Evolutionary conservation across 2,113 vertebrate genomes (phyloP), one percentile per base, ranked within the genome.

Genomic region (Heterocephalus glaber): DNA sequence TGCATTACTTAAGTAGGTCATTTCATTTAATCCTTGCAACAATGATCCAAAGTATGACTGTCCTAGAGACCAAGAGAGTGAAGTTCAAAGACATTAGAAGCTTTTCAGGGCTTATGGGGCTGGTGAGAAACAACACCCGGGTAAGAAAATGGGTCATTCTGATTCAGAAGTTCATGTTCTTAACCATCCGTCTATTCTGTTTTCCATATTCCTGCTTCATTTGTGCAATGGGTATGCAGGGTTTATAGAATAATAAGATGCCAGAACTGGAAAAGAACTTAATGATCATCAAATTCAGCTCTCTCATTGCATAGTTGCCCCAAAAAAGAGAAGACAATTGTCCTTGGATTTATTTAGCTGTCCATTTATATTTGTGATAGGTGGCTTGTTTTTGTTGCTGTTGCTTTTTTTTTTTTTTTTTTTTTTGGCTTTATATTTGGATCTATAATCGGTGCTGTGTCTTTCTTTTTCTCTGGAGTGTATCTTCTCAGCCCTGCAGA

Each of bases 401-500:
- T 20, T 58, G 17, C 47, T 20, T 20, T 7, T 72, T 72, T 19
- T 72, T 38, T 70, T 19, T 14, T 2, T 70, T 41, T 72, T 24
- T 7, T 24, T 41, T 88, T 52, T 13, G 2, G 5, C 49, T 81
- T 20, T 1, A 47, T 91, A 19, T 49, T 80, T 84, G 52, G 4
- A 84, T 74, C 81, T 77, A 30, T 0, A 4, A 86, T 72, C 44
- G 28, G 0, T 81, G 56, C 90, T 61, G 74, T 89, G 44, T 80
- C 9, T 5, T 95, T 92, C 92, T 72, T 94, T 58, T 97, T 93
- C 97, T 90, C 0, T 26, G 35, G 92, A 93, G 92, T 93, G 70
- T 94, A n/a, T 92, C 86, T 95, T 95, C 94, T 96, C 90, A 90
- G 72, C 72, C 93, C 90, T 95, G 92, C 94, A 96, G 94, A 92